These are phyloP conservation scores for Drosophila lowei DNA, from an alignment of 1,140 invertebrate genomes.

Conservation along the genomic window DNA sequence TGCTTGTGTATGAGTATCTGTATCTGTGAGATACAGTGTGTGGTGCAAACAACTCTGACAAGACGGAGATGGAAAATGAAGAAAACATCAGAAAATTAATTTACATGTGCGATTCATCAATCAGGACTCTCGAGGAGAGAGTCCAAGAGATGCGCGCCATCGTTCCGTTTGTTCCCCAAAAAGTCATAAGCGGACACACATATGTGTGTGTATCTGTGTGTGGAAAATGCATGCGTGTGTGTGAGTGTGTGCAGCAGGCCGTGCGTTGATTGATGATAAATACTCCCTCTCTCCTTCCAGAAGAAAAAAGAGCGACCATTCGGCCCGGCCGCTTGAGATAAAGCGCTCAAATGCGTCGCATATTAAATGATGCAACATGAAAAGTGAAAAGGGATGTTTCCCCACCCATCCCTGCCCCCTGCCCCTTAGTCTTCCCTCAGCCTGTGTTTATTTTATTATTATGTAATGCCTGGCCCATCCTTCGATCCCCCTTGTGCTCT, in stretches of 20 bases:
- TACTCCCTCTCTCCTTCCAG: slow-evolving; percentile 46
- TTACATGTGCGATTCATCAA: slow-evolving; percentile 81
- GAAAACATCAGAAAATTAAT: slow-evolving; percentile 78
- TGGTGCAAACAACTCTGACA: slow-evolving; percentile 68
- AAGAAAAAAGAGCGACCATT: slow-evolving; percentile 2
- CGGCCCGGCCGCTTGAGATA: slow-evolving; percentile 67
- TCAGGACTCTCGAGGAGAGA: slow-evolving; percentile 42
- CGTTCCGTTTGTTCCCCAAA: slow-evolving; percentile 38
- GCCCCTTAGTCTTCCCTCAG: background rate
- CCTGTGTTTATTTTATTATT: slow-evolving; percentile 65
- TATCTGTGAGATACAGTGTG: slow-evolving; percentile 34
- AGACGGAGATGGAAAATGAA: slow-evolving; percentile 61
- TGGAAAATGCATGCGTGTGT: slow-evolving; percentile 7
- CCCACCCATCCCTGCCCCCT: too few species aligned
- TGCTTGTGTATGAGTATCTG: slow-evolving; percentile 22
- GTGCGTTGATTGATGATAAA: slow-evolving; percentile 79
- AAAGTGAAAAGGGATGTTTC: slow-evolving; percentile 50
- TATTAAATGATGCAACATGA: slow-evolving; percentile 78
- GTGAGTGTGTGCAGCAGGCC: slow-evolving; percentile 63
- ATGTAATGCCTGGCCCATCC: slow-evolving; percentile 52
- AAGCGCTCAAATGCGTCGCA: slow-evolving; percentile 76
- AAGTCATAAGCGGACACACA: slow-evolving; percentile 73
- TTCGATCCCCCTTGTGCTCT: too few species aligned
- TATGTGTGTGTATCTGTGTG: slow-evolving; percentile 23
- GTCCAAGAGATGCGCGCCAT: slow-evolving; percentile 50